Evolutionary conservation across 2,113 vertebrate species (phyloP), one percentile per base, ranked within the genome.

Genomic region (Polypterus senegalus): DNA sequence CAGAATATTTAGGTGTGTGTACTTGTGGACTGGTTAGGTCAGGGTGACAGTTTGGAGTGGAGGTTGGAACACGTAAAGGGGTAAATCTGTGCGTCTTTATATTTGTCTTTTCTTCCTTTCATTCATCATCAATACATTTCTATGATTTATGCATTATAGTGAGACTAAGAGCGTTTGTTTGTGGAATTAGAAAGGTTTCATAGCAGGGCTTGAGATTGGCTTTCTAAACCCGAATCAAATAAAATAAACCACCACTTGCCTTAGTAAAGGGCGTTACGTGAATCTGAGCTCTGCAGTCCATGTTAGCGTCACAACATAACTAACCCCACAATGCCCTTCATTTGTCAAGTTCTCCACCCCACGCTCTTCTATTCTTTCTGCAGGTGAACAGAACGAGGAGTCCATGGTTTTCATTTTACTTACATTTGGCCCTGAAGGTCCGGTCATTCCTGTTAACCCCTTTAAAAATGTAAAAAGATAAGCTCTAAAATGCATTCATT

Each of bases 371-470:
- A 5, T 10, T 5, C 54, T 27, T 27, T 27, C 27, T 27, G 27
- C 27, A 27, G 27, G 43, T 55, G 9, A 55, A 6, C 54, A 10
- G 4, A 55, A 27, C 3, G 10, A 55, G 5, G 54, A 7, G 6
- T 27, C 46, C 27, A 27, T 44, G 49, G 43, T 11, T 44, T 46
- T 48, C 46, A 56, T 5, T 5, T 5, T 11, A 69, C 63, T 63
- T 63, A 74, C 65, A 58, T 74, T 66, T 46, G 63, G 55, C 48
- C 61, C 61, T 11, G 58, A 57, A 7, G 58, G 61, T 51, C 65
- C 65, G 9, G 48, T 56, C 54, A 66, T 60, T 55, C 65, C 67
- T 6, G 60, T 48, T 52, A 49, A 7, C 46, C 65, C 65, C 61
- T 71, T 49, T n/a, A 59, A 60, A 45, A 63, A 57, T 43, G 58